Evolutionary conservation across 2,888 invertebrate species (phyloP), one percentile per base, ranked within the genome.

Genomic region (Conchocele bisecta): DNA sequence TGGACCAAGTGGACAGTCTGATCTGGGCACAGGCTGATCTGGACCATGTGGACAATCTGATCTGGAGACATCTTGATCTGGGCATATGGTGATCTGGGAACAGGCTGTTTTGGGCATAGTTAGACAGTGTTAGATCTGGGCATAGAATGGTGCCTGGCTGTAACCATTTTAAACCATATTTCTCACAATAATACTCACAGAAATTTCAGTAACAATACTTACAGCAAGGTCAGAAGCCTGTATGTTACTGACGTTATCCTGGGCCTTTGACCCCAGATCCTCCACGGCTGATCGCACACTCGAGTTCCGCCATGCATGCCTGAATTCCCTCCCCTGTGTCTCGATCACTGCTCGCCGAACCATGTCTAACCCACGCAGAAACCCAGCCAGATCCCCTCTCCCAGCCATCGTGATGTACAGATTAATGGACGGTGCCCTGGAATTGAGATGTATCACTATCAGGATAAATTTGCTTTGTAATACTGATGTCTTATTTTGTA

Each of bases 291-390:
- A 60, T 48, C 81, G 81, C 1, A 89, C 24, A 69, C 87, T 88
- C 20, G 89, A 89, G 66, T 90, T 89, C 4, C 79, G 68, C 90
- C 89, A 90, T 6, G 69, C 75, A 9, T 77, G 76, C 44, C 70
- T 60, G 3, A 79, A 35, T 54, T 88, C 87, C 54, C 69, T 79
- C 26, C 85, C 80, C 61, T 88, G 85, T 28, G 85, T 83, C 17
- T 85, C 83, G 2, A 79, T 42, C 33, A 88, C 15, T 6, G 88
- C 88, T 20, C 78, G 79, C 3, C 83, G 75, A 29, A 90, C 84
- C 28, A 74, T 70, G 61, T 86, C 82, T 44, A 90, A 53, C 0
- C 90, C 90, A 51, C 84, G 71, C 15, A 88, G n/a, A 48, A 90
- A 74, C 3, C 87, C 88, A n/a, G 78, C 71, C 17, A 89, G 39